phyloP scores from a whole-genome alignment of 2,797 vertebrate species.

The Platalea minor region DNA sequence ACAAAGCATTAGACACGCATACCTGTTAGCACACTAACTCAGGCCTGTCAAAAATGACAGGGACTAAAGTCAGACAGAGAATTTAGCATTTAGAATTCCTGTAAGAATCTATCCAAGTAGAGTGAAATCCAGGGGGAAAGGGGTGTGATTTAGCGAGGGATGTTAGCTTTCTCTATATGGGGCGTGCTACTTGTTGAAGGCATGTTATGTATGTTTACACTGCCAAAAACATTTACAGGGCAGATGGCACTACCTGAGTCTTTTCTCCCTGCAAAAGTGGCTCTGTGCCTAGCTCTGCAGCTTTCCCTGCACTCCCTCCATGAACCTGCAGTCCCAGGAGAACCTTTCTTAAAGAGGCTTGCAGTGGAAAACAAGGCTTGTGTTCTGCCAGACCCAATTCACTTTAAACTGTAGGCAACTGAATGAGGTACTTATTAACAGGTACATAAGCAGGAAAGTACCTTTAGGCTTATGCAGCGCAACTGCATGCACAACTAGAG shows the following conservation, averaged over 20 bases:
- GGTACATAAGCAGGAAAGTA: not conserved
- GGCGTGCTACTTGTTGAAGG: rapidly evolving
- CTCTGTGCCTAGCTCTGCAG: conserved; percentile 22
- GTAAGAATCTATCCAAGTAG: not conserved
- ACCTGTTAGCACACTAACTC: not conserved
- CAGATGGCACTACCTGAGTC: conserved; percentile 1
- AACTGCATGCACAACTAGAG: not conserved
- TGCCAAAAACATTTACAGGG: conserved; percentile 3
- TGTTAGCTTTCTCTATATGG: not conserved
- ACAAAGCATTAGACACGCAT: not conserved
- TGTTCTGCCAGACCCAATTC: not conserved
- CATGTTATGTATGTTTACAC: not conserved
- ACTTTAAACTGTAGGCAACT: not conserved
- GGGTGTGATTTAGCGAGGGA: not conserved
- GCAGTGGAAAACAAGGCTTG: not conserved
- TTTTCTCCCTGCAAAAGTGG: not conserved
- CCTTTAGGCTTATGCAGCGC: not conserved
- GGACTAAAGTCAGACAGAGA: not conserved
- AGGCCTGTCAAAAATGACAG: not conserved
- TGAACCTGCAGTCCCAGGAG: not conserved
- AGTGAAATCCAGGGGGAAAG: not conserved
- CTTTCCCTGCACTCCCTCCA: not conserved
- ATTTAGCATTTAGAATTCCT: not conserved
- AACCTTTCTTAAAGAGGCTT: not conserved
- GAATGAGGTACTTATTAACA: not conserved